Percentiles rank a stretch among this genome's conserved stretches.
These are phyloP conservation scores for Macropus fuliginosus DNA, from an alignment of 2,797 vertebrate species.

Conservation along the genomic window DNA sequence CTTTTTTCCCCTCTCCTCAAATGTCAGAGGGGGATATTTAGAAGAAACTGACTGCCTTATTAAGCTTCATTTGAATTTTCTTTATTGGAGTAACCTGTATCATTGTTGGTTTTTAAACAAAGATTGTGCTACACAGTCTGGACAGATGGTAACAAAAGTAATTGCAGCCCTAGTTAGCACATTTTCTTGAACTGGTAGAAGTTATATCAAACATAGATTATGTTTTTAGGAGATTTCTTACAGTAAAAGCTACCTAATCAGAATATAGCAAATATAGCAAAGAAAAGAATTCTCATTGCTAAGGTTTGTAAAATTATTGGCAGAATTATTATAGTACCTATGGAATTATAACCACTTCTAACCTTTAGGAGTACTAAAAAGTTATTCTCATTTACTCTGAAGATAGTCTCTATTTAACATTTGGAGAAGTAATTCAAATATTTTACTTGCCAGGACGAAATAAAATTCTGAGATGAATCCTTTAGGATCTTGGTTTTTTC, in stretches of 20 bases:
- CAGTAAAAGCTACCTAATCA: neutral
- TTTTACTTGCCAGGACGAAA: neutral
- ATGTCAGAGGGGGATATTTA: no score
- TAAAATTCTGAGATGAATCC: neutral
- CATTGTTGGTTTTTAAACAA: neutral
- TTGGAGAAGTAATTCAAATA: neutral
- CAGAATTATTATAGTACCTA: neutral
- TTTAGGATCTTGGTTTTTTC: neutral
- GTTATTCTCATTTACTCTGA: neutral
- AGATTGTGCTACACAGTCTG: no score
- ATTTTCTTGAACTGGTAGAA: neutral
- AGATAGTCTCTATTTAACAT: neutral
- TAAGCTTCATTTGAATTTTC: neutral
- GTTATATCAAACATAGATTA: neutral
- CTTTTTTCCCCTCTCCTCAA: no score
- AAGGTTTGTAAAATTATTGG: neutral
- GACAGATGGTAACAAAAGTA: no score
- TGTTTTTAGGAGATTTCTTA: neutral
- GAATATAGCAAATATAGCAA: neutral
- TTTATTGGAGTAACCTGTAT: neutral
- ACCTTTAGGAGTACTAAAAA: neutral
- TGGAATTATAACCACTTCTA: accelerated
- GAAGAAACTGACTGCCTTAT: neutral
- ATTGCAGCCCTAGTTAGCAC: neutral
- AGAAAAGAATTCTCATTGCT: no score